These are phyloP conservation scores for Trichacis sp. DNA, from an alignment of 2,888 invertebrate species.

Conservation along the genomic window DNA sequence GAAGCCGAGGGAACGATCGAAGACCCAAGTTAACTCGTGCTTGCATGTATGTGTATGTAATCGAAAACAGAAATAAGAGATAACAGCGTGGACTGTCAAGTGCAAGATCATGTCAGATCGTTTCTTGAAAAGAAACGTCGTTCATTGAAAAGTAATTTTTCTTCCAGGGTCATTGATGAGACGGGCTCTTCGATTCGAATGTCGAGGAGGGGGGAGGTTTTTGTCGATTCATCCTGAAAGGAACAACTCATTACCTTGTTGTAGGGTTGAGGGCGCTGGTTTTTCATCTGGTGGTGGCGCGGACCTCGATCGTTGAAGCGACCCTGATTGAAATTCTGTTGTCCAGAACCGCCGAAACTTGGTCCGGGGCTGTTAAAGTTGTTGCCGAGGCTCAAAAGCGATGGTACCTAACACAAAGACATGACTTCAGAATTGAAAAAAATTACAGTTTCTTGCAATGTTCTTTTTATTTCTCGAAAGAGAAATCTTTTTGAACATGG, in stretches of 20 bases:
- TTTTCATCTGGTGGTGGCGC: constrained; percentile 58
- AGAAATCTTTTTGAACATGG: too few relatives aligned
- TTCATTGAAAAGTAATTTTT: neutral
- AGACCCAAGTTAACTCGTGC: neutral
- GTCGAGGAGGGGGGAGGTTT: too few relatives aligned
- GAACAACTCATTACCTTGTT: constrained; percentile 58
- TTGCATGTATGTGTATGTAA: constrained; percentile 2
- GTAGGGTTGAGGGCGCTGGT: constrained; percentile 63
- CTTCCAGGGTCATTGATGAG: neutral
- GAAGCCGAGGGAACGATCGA: constrained; percentile 1
- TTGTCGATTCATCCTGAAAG: neutral
- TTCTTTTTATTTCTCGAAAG: too few relatives aligned
- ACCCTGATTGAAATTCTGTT: constrained; percentile 60
- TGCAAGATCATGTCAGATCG: too few relatives aligned
- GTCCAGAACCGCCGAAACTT: constrained; percentile 54
- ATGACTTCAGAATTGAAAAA: too few relatives aligned
- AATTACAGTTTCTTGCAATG: too few relatives aligned
- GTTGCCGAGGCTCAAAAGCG: constrained; percentile 63
- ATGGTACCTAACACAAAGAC: constrained; percentile 58
- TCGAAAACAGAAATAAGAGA: neutral
- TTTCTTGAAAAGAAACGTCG: neutral
- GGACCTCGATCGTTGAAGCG: constrained; percentile 60
- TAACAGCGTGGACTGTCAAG: neutral
- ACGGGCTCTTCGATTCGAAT: neutral
- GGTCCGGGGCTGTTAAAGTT: constrained; percentile 61